Conservation (phyloP, 2,113 vertebrate species). For the Puffinus mauretanicus region DNA sequence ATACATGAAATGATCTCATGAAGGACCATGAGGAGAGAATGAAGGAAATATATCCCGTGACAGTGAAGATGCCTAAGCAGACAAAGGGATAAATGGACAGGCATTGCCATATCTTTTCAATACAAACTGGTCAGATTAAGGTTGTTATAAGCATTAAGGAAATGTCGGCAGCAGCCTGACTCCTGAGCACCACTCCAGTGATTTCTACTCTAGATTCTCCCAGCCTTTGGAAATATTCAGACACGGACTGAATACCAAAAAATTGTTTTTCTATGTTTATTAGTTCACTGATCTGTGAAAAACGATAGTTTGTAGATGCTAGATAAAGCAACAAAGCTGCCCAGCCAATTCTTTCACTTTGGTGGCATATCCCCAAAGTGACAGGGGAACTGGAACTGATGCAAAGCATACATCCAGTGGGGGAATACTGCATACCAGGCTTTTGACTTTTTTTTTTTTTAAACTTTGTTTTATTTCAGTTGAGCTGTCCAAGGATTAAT, state of each 20-base stretch:
- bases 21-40: not conserved
- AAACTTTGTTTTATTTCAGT: not conserved
- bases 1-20: not conserved
- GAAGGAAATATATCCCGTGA: not conserved
- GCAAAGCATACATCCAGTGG: not conserved
- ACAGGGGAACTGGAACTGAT: not conserved
- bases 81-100: not conserved
- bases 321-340: not conserved
- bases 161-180: not conserved
- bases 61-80: not conserved
- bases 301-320: not conserved
- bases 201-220: accelerated
- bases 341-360: not conserved
- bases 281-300: not conserved
- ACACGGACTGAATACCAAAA: not conserved
- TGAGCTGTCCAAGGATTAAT: not conserved
- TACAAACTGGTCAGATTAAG: not conserved
- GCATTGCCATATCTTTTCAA: not conserved
- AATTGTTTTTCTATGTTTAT: not conserved
- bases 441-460: not conserved
- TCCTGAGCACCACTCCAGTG: not conserved
- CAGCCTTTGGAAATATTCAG: not conserved
- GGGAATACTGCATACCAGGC: not conserved
- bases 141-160: not conserved
- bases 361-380: not conserved